Evolutionary conservation across 2,113 vertebrate species (phyloP).

Genomic region (Agapornis roseicollis): DNA sequence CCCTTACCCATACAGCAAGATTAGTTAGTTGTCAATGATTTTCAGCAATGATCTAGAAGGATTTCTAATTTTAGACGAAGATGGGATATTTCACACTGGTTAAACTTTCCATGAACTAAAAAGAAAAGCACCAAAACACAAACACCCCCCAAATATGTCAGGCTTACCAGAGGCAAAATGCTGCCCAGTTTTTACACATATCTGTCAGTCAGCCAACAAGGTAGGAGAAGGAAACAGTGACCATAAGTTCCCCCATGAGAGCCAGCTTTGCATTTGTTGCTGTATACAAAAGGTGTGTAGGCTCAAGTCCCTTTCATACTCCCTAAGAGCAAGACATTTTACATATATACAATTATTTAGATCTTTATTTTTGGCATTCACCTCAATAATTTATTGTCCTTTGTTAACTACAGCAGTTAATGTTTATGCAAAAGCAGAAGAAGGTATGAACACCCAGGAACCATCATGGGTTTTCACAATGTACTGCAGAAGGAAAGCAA

Average conservation of each 20-base stretch:
- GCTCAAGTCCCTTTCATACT: background rate
- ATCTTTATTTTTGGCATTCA: background rate
- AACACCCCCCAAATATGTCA: background rate
- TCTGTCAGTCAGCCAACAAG: background rate
- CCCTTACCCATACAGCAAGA: background rate
- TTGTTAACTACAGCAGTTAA: slow-evolving; percentile 37
- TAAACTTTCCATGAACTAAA: background rate
- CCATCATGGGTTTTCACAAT: slow-evolving; percentile 7
- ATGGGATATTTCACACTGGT: background rate
- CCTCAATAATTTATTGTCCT: background rate
- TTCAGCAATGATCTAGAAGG: background rate
- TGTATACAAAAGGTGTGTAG: background rate
- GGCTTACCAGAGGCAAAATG: background rate
- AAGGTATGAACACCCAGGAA: slow-evolving; percentile 13
- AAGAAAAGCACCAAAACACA: background rate
- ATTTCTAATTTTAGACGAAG: background rate
- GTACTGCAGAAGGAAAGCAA: slow-evolving; percentile 44
- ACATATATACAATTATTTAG: background rate
- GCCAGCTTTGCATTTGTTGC: background rate
- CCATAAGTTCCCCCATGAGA: background rate
- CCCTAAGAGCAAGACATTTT: background rate
- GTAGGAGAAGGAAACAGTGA: background rate
- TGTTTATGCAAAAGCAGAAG: slow-evolving; percentile 42
- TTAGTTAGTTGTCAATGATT: background rate
- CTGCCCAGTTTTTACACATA: background rate